These are phyloP conservation scores for Willisornis vidua DNA, from an alignment of 2,113 vertebrate species.

Conservation along the genomic window DNA sequence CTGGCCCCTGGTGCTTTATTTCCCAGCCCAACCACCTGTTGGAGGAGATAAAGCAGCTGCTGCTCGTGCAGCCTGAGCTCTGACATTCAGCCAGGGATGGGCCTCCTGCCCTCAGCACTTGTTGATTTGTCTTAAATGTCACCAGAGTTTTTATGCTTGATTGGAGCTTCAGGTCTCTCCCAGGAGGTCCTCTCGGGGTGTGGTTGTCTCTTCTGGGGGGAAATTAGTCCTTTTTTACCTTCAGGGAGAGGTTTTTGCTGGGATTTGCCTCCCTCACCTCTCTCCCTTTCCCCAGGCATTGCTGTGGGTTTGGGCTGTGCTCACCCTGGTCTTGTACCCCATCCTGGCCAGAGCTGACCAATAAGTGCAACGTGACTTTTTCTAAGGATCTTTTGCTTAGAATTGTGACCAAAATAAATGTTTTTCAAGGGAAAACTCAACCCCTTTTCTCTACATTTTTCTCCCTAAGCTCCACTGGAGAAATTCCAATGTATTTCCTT, in stretches of 20 bases:
- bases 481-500: not conserved
- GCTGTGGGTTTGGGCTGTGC: not conserved
- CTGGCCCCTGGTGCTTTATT: slow-evolving; percentile 58
- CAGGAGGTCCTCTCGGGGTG: not conserved
- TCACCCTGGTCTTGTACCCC: accelerated
- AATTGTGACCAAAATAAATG: not conserved
- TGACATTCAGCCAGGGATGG: slow-evolving; percentile 78
- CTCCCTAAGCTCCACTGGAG: not conserved
- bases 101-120: slow-evolving; percentile 68
- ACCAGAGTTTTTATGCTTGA: slow-evolving; percentile 70
- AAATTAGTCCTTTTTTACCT: not conserved
- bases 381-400: not conserved
- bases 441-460: not conserved
- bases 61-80: slow-evolving; percentile 76
- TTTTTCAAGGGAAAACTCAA: not conserved
- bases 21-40: slow-evolving; percentile 75
- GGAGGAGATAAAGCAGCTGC: slow-evolving; percentile 79
- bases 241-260: not conserved
- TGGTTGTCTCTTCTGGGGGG: not conserved
- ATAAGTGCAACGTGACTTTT: not conserved
- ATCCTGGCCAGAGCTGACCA: accelerated
- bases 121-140: slow-evolving; percentile 84
- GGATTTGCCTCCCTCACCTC: not conserved
- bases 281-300: accelerated
- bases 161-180: slow-evolving; percentile 17